Base-by-base conservation (phyloP, 1,140 invertebrate genomes). In the Trichonephila clavata region DNA sequence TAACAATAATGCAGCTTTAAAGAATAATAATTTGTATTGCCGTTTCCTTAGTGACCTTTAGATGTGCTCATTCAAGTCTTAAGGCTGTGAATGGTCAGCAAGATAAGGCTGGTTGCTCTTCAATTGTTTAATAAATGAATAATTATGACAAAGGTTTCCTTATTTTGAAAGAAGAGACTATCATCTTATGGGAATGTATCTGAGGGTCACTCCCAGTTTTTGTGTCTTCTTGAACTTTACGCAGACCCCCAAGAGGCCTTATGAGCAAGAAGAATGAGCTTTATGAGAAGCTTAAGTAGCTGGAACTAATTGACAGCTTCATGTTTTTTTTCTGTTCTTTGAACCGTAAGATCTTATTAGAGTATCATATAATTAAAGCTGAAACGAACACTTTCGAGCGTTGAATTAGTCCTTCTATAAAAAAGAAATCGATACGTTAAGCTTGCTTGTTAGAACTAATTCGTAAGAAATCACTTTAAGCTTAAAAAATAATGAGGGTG, bases 1-100 rank as follows among this genome's bases (percentile, higher is more conserved):
- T 77, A 16, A 77, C 71, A 77, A 77, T 77, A 77, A 77, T 27
- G 18, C 20, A 32, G 71, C 32, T 32, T 77, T 39, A 77, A 77
- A 77, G 71, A 77, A 77, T 77, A 77, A 77, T 77, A 14, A 77
- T 77, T 77, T 77, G 16, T 39, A 77, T 24, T 77, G 71, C 32
- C 24, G 32, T 77, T 77, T 18, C 71, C 27, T 39, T 77, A 27
- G 32, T 27, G 14, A 77, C 71, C 27, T 24, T 16, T 77, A 16
- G 71, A 27, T 2, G 14, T 14, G 71, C 18, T 27, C 71, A 77
- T 39, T 24, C 10, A 7, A 4, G 27, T 6, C 39, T 18, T 77
- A 32, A 21, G 71, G 27, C 27, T 77, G 71, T 39, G 71, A 39
- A 77, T 20, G 32, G 71, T 63, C 14, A 21, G 20, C 21, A 63